Conservation (phyloP, 1,140 invertebrate genomes). For the Hycleus phaleratus region DNA sequence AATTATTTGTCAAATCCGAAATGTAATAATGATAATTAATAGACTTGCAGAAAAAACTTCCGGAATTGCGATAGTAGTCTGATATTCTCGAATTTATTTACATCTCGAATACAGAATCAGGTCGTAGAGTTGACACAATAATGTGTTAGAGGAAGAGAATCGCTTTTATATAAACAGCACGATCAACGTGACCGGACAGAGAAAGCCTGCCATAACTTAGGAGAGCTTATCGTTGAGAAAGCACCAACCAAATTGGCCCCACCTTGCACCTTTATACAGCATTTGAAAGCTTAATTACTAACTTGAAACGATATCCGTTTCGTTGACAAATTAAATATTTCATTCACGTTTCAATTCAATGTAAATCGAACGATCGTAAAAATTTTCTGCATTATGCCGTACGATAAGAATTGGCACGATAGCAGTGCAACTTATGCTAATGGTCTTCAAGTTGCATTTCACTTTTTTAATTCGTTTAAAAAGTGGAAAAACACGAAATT, state of each 20-base stretch:
- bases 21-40: constrained; percentile 10
- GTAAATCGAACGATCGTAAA: too few relatives aligned
- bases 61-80: too few relatives aligned
- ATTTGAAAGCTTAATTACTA: constrained; percentile 8
- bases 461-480: too few relatives aligned
- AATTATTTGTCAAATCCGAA: constrained; percentile 7
- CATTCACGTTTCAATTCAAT: too few relatives aligned
- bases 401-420: too few relatives aligned
- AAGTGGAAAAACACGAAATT: too few relatives aligned
- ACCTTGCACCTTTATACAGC: constrained; percentile 3
- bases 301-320: too few relatives aligned
- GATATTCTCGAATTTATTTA: too few relatives aligned
- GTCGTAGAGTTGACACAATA: constrained; percentile 4
- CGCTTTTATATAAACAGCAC: background rate
- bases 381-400: too few relatives aligned
- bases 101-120: constrained; percentile 3
- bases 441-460: too few relatives aligned
- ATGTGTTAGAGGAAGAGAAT: constrained; percentile 2
- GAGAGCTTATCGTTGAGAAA: constrained; percentile 8
- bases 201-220: constrained; percentile 9
- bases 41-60: background rate
- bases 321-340: too few relatives aligned
- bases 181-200: constrained; percentile 1
- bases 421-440: too few relatives aligned
- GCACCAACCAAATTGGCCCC: constrained; percentile 7